Evolutionary conservation across 2,113 vertebrate genomes (phyloP).

Genomic region (Nycticorax nycticorax): DNA sequence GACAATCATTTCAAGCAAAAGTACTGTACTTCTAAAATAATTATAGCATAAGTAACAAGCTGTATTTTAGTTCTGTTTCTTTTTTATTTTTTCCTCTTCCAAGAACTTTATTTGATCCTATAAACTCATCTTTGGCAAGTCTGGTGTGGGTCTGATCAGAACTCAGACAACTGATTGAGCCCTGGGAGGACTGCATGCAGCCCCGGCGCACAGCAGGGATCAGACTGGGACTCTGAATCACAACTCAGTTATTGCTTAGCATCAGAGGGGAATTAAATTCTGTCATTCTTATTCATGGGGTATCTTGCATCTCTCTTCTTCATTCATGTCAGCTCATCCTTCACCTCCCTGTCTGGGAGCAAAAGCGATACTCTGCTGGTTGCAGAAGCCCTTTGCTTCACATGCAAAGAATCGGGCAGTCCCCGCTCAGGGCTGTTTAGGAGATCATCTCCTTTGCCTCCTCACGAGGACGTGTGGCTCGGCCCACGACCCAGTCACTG

Average conservation of each 20-base stretch:
- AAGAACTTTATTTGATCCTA: neutral
- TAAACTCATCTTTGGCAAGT: neutral
- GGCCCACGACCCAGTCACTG: neutral
- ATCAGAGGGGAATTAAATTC: neutral
- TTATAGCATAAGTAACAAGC: neutral
- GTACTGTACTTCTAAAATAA: neutral
- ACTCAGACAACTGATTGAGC: neutral
- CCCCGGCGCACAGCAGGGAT: neutral
- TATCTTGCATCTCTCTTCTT: neutral
- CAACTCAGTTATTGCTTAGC: neutral
- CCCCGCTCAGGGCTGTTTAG: neutral
- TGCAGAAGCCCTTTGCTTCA: neutral
- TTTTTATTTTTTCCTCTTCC: no score
- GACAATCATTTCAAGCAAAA: neutral
- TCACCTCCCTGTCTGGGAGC: neutral
- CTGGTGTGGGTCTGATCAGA: neutral
- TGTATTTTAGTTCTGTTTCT: neutral
- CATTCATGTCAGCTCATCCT: neutral
- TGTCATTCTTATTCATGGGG: neutral
- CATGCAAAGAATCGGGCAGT: neutral
- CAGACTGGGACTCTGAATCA: neutral
- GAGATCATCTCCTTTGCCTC: neutral
- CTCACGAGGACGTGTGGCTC: fast-evolving
- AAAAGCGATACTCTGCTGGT: neutral
- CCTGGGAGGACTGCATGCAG: neutral